Evolutionary conservation across 2,113 vertebrate species (phyloP).

Genomic region (Pagrus major): DNA sequence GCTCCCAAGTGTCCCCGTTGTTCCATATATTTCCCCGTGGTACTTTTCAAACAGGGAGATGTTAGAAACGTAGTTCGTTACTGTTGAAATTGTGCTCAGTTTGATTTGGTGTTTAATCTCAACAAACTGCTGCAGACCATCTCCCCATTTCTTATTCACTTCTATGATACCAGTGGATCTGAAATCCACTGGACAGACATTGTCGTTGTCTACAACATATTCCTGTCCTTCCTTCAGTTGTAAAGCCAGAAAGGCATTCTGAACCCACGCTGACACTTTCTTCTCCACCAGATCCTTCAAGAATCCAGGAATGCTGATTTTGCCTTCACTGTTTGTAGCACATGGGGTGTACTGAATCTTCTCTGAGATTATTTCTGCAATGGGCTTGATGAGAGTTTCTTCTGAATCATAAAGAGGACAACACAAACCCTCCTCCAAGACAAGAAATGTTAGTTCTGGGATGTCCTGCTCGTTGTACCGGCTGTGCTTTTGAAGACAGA

Average conservation of each 20-base stretch:
- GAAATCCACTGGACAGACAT: constrained; percentile 50
- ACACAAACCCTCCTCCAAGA: constrained; percentile 44
- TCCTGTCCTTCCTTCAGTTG: constrained; percentile 29
- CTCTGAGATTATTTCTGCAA: constrained; percentile 21
- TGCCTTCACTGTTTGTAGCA: neutral
- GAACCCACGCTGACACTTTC: constrained; percentile 34
- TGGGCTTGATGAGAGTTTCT: constrained; percentile 19
- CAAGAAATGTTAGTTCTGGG: constrained; percentile 39
- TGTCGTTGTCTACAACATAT: constrained; percentile 38
- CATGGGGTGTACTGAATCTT: constrained; percentile 45
- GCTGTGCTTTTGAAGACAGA: constrained; percentile 30
- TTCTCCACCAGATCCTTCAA: constrained; percentile 21
- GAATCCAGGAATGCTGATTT: constrained; percentile 48
- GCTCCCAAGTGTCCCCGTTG: constrained; percentile 45
- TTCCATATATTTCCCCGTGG: constrained; percentile 42
- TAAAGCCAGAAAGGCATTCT: constrained; percentile 46
- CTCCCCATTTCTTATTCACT: constrained; percentile 53
- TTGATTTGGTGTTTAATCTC: constrained; percentile 56
- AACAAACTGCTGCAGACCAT: constrained; percentile 52
- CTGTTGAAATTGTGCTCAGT: constrained; percentile 46
- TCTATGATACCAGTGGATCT: constrained; percentile 49
- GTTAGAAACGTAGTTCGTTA: constrained; percentile 47
- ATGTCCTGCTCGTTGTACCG: constrained; percentile 15
- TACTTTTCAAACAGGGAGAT: constrained; percentile 37
- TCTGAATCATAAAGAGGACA: constrained; percentile 37